Base-by-base conservation (phyloP, 2,888 invertebrate genomes). In the Syritta pipiens region DNA sequence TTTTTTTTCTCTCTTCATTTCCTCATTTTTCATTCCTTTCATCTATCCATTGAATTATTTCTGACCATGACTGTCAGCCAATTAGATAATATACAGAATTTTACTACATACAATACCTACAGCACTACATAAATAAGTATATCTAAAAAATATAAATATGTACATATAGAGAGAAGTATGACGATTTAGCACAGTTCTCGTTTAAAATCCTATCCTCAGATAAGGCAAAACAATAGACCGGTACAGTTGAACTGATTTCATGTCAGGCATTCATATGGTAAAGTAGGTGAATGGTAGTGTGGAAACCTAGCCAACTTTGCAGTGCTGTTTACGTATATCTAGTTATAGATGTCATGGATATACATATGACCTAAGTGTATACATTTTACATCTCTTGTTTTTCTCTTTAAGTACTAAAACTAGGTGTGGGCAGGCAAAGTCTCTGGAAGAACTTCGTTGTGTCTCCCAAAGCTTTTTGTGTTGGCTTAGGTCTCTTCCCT, bases 61-160 rank as follows among this genome's bases (percentile, higher is more conserved):
- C 77, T 79, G 72, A 67, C 72, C 72, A 79, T 79, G 77, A 79
- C 72, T 79, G 72, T 72, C 72, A 67, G 77, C 77, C 77, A 79
- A 79, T 79, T 79, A 79, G 71, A 77, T 77, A 76, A 76, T 76
- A 76, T 46, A 76, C 62, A 22, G 57, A 63, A 63, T 55, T 74
- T 49, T 57, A 62, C 69, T 69, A 51, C 40, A 59, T 48, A 57
- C 30, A 19, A 14, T 6, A 59, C 57, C 48, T 19, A 12, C 5
- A 17, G 28, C n/a, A 30, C 24, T n/a, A 48, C 6, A 12, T 57
- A 22, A 17, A 17, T 14, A 40, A 30, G 28, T 24, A 28, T 62
- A 26, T 28, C 26, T 55, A 62, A 30, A 48, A 55, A 53, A 68
- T 26, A 48, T 32, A 68, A 53, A 57, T 57, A 57, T 6, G 10